Base-by-base conservation (phyloP, 2,797 vertebrate species). In the Scolopax bukidnonensis region DNA sequence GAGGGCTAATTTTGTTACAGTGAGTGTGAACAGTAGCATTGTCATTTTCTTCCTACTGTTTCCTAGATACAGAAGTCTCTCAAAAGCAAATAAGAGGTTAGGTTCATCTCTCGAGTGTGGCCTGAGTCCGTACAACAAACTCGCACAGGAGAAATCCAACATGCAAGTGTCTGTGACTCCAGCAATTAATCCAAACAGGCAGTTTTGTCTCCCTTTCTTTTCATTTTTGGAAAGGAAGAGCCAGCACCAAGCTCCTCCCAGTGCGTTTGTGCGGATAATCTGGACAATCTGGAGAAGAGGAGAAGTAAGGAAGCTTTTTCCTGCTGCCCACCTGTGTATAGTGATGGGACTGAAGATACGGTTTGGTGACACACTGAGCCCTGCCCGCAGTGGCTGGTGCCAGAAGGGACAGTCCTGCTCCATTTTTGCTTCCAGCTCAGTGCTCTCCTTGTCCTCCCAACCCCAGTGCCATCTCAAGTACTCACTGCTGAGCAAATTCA, bases 41-140 rank as follows among this genome's bases (percentile, higher is more conserved):
- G 75, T 71, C 47, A 12, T 80, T 78, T 95, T 94, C 84, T 94
- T 84, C 24, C 17, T 48, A 60, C 14, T 67, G 93, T 93, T 91
- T 93, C 82, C 82, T 92, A 74, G 90, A 87, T 85, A 90, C 81
- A 54, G 45, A 61, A 94, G 64, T 59, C 64, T 95, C 87, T 95
- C 59, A 85, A 89, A 92, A 80, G 68, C 61, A 78, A 68, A 1
- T 68, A 59, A 84, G 80, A 67, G 65, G 59, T 89, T 38, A 30
- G 41, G 85, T 79, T 93, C 15, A 19, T 74, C 86, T 74, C 63
- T 94, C 63, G 70, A 93, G 56, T 5, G 23, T 79, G 74, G n/a
- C 83, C 61, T 30, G 43, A 87, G 51, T 25, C 77, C 53, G 36
- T 48, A 24, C 48, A 84, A 12, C 36, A 41, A 21, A 38, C 54